Base-by-base conservation (phyloP, 2,113 vertebrate genomes). In the Rhagologus leucostigma region DNA sequence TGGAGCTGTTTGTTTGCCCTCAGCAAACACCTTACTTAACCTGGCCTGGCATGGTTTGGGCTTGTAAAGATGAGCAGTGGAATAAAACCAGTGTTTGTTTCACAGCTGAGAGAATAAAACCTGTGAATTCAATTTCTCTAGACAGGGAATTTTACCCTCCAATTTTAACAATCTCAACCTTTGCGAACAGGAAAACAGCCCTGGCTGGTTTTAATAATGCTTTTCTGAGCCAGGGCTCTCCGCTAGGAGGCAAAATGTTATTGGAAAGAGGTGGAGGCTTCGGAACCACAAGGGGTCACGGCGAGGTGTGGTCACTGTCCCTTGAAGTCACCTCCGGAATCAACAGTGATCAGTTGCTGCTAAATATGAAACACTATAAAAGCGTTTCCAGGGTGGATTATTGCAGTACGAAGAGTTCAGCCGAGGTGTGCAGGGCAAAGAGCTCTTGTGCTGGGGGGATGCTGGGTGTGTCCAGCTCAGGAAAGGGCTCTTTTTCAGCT, bases 371-470 rank as follows among this genome's bases (percentile, higher is more conserved):
- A 16, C 1, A 0, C 10, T 6, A 14, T 4, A 18, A 24, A 53
- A 79, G 16, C 14, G 0, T 47, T 53, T 50, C 7, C 26, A 53
- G 41, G 22, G 26, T 1, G 3, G 14, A 3, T 59, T 7, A 4
- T 3, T 3, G 1, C 63, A 7, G n/a, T 0, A 5, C 17, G 4
- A 37, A 23, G 53, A 44, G 67, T 16, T 11, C 10, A 27, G 15
- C 12, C 0, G 5, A 22, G n/a, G 14, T 0, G 12, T 3, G 35
- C 8, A 4, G 46, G 55, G 49, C 10, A 13, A 26, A 37, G 35
- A 26, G 30, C 35, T 10, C 19, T 23, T 1, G 18, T 23, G 30
- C 37, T 11, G 33, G 56, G 53, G 23, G 32, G 17, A 6, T 35
- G 63, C 21, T 65, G 52, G 17, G 4, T 3, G 33, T 60, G 27